A percentile compares a stretch with the other conserved stretches of the same genome.
Conservation (phyloP, 2,797 vertebrate genomes). For the Poeciliopsis presidionis region DNA sequence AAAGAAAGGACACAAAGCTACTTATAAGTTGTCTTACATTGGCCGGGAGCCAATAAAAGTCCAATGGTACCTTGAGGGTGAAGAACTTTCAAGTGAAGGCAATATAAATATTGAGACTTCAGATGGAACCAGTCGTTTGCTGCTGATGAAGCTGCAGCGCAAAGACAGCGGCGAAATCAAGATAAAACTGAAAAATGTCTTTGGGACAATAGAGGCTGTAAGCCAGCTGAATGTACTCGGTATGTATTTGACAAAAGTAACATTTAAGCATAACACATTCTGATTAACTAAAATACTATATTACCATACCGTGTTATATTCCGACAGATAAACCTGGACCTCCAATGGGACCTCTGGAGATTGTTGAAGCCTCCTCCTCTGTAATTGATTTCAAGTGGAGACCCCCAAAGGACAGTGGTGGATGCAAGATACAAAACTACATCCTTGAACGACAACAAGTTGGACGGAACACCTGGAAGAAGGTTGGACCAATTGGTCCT, state of each 20-base stretch:
- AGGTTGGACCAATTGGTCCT: slow-evolving; percentile 81
- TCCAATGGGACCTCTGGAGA: slow-evolving; percentile 89
- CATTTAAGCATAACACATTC: background rate
- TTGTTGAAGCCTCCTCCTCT: slow-evolving; percentile 76
- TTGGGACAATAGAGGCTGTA: slow-evolving; percentile 79
- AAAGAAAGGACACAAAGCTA: slow-evolving; percentile 86
- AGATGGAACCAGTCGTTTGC: slow-evolving; percentile 74
- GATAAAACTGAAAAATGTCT: slow-evolving; percentile 88
- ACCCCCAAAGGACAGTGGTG: slow-evolving; percentile 87
- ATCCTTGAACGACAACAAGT: slow-evolving; percentile 86
- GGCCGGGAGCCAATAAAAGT: slow-evolving; percentile 86
- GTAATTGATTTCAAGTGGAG: slow-evolving; percentile 87
- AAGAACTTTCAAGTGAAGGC: slow-evolving; percentile 77
- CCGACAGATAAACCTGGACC: slow-evolving; percentile 88
- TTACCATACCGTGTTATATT: background rate
- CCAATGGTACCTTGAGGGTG: slow-evolving; percentile 87
- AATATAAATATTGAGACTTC: slow-evolving; percentile 80
- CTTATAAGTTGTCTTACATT: slow-evolving; percentile 82
- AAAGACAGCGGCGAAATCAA: slow-evolving; percentile 89
- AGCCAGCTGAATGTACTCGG: slow-evolving; percentile 84
- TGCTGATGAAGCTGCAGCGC: slow-evolving; percentile 82
- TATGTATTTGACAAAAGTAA: slow-evolving; percentile 63
- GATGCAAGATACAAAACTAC: slow-evolving; percentile 83
- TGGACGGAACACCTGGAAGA: slow-evolving; percentile 89
- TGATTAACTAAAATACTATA: background rate